Percentiles rank a stretch among this genome's conserved stretches.
These are phyloP conservation scores for Eristalis arbustorum DNA, from an alignment of 2,888 invertebrate genomes.

Conservation along the genomic window DNA sequence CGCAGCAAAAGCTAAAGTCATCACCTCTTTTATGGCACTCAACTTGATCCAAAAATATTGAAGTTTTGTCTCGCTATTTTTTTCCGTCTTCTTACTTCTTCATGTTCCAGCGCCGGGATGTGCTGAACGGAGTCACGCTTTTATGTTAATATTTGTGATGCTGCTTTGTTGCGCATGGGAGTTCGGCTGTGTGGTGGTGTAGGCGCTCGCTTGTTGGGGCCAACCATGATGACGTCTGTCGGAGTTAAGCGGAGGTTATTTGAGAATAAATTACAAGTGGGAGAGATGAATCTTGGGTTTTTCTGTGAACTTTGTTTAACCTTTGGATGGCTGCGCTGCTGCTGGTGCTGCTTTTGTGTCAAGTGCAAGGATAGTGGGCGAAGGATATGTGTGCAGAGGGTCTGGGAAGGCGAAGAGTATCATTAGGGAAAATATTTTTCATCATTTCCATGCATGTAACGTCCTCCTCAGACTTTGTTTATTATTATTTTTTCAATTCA, in stretches of 20 bases:
- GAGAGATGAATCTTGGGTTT: constrained; percentile 19
- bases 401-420: neutral
- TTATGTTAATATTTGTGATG: constrained; percentile 23
- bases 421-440: neutral
- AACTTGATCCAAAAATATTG: constrained; percentile 48
- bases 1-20: constrained; percentile 10
- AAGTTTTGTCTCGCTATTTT: constrained; percentile 37
- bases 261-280: constrained; percentile 36
- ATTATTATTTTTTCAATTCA: neutral
- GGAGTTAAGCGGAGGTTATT: constrained; percentile 30
- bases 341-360: neutral
- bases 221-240: constrained; percentile 36
- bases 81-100: neutral
- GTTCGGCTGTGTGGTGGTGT: neutral
- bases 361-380: neutral
- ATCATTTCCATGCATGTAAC: neutral
- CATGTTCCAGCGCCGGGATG: neutral
- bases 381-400: neutral
- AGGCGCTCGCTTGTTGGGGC: neutral
- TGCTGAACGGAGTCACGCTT: constrained; percentile 27
- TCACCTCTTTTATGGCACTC: constrained; percentile 39
- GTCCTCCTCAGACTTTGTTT: neutral
- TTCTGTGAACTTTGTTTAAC: constrained; percentile 36
- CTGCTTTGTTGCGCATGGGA: constrained; percentile 32
- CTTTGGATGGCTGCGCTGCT: neutral